Conservation (phyloP, 2,797 vertebrate genomes). For the Diplodus sargus region DNA sequence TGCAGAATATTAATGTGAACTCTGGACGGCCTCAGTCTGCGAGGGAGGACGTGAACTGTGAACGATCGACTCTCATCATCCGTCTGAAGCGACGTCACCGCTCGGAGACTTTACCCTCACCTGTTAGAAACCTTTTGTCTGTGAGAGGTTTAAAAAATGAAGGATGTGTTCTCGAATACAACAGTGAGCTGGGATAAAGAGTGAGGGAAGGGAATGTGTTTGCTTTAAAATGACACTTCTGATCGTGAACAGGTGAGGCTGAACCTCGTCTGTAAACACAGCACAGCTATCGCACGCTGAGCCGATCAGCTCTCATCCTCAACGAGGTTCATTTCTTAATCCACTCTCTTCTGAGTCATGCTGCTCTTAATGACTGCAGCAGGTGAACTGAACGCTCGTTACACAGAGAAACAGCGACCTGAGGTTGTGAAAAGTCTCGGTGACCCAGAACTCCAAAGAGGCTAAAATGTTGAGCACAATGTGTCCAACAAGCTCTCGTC, state of each 20-base stretch:
- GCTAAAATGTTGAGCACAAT: too few species aligned
- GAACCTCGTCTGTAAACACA: too few species aligned
- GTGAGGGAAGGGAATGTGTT: background rate
- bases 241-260: background rate
- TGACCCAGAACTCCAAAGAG: too few species aligned
- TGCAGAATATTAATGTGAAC: constrained; percentile 41
- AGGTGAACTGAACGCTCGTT: too few species aligned
- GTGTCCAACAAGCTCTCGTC: too few species aligned
- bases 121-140: background rate
- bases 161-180: background rate
- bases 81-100: background rate
- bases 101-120: background rate
- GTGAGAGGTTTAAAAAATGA: background rate
- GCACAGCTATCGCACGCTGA: too few species aligned
- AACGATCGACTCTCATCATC: background rate
- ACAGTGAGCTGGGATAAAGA: background rate
- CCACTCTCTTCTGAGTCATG: too few species aligned
- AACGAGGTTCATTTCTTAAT: too few species aligned
- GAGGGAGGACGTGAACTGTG: constrained; percentile 1
- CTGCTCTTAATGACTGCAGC: too few species aligned
- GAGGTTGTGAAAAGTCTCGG: too few species aligned
- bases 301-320: too few species aligned
- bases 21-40: constrained; percentile 17
- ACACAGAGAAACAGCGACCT: too few species aligned
- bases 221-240: background rate